Conservation (phyloP, 2,797 vertebrate species). For the Odontamblyopus lacepedii region DNA sequence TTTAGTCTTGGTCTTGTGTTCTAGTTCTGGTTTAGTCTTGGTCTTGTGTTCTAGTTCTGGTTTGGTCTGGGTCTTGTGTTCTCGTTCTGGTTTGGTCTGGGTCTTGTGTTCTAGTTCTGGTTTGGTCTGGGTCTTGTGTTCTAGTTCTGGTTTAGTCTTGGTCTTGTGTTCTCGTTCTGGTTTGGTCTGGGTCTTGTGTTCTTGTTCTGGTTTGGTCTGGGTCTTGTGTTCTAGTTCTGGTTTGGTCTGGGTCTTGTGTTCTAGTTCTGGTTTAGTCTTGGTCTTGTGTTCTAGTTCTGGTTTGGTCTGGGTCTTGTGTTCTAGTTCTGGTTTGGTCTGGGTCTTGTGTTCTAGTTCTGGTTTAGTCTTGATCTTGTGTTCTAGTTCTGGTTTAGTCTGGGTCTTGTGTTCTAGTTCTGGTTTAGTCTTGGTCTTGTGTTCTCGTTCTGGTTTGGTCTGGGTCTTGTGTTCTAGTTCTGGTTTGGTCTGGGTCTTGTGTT, state of each 20-base stretch:
- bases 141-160: not conserved
- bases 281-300: not conserved
- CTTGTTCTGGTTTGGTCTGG: not conserved
- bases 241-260: too few relatives aligned
- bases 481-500: not conserved
- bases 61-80: not conserved
- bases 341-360: not conserved
- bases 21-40: not conserved
- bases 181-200: not conserved
- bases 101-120: not conserved
- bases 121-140: not conserved
- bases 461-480: not conserved
- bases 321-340: not conserved
- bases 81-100: not conserved
- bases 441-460: not conserved
- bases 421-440: not conserved
- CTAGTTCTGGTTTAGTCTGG: not conserved
- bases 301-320: too few relatives aligned
- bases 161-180: not conserved
- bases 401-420: not conserved
- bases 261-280: not conserved
- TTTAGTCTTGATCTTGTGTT: not conserved
- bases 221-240: not conserved
- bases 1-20: not conserved
- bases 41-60: too few relatives aligned